Conservation (phyloP, 2,113 vertebrate species). For the Scopus umbretta region DNA sequence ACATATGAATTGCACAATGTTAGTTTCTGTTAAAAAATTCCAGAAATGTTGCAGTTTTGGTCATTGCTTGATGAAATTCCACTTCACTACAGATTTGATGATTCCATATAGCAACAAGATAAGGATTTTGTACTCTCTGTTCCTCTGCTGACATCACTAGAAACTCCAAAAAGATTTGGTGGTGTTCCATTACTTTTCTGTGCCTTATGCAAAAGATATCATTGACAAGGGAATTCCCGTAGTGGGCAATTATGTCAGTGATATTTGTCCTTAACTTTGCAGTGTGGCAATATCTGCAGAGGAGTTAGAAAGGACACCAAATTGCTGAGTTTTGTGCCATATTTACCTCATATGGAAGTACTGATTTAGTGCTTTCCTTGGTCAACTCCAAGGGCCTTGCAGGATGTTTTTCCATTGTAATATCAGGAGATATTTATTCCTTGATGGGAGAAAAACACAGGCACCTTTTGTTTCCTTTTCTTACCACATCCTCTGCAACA, state of each 20-base stretch:
- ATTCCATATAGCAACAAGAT: background rate
- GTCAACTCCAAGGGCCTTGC: background rate
- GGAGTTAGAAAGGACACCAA: background rate
- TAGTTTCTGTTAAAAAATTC: background rate
- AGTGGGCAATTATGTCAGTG: background rate
- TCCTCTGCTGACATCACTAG: background rate
- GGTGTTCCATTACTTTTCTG: background rate
- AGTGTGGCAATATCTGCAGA: background rate
- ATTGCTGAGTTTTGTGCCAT: background rate
- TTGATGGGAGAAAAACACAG: background rate
- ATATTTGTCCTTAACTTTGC: background rate
- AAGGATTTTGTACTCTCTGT: background rate
- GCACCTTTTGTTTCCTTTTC: background rate
- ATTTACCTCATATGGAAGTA: background rate
- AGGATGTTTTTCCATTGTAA: background rate
- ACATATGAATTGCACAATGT: accelerated
- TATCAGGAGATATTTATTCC: background rate
- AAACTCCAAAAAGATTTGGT: background rate
- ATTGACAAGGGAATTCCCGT: background rate
- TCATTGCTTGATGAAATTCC: background rate
- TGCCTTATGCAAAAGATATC: background rate
- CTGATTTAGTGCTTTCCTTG: background rate
- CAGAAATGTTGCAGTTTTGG: background rate
- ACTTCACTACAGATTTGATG: background rate
- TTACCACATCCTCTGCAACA: background rate